Evolutionary conservation across 2,888 invertebrate species (phyloP), one percentile per base, ranked within the genome.

Genomic region (Autographa gamma): DNA sequence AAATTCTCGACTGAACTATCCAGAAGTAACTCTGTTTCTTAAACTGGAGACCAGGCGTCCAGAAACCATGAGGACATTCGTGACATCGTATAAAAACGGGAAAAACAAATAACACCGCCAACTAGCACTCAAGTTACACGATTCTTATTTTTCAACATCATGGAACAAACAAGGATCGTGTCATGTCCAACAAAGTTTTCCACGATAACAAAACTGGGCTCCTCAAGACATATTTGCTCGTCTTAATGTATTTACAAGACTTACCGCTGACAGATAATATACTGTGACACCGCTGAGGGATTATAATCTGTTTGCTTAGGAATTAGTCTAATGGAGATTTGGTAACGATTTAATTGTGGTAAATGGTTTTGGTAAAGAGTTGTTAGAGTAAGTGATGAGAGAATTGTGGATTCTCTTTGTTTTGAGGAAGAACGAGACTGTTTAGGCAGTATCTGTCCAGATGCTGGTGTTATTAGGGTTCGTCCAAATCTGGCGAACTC

Each of bases 251-350:
- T 63, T 63, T 69, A 61, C 9, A 19, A 13, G 63, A 25, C 34
- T 62, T 58, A 66, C 71, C 8, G 11, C 34, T 48, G 31, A 56
- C 48, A 66, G 80, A 70, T 72, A 74, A 76, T 64, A 43, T 70
- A 60, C 48, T 48, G 16, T 72, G 31, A 67, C 68, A 69, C 60
- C 31, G 66, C 69, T 64, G 69, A 68, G 8, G 63, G 41, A 66
- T 67, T 34, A 9, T 81, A 67, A 81, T 78, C 73, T 76, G 63
- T 54, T 66, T 73, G 25, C 60, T 41, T n/a, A 48, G 60, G 58
- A 73, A 64, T 80, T 69, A 63, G 69, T 69, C 52, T 38, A 61
- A 67, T 34, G 60, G n/a, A 59, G 56, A 71, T 69, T 18, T 43
- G 8, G 8, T 61, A n/a, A 65, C 60, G 63, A 60, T 62, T 61